A percentile compares a stretch with the other conserved stretches of the same genome.
These are phyloP conservation scores for Bombylius major DNA, from an alignment of 2,888 invertebrate genomes.

Conservation along the genomic window DNA sequence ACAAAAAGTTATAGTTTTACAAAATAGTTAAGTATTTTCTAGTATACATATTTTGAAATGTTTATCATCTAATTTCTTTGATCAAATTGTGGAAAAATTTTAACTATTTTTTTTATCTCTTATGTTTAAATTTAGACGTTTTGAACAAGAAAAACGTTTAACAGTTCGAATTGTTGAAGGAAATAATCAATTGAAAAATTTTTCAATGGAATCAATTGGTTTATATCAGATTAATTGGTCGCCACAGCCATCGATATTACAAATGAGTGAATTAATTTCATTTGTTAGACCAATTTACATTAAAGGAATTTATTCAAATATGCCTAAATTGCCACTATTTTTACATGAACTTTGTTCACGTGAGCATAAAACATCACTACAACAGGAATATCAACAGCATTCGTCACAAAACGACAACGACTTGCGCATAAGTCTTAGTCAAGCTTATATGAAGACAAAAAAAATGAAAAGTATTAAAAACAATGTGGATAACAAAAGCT, in stretches of 20 bases:
- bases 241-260: conserved; percentile 2
- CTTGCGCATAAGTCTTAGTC: too few species aligned
- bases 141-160: neutral
- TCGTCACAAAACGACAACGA: neutral
- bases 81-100: too few species aligned
- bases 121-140: neutral
- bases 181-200: neutral
- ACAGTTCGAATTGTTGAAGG: neutral
- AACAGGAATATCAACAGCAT: neutral
- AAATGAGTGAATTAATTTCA: neutral
- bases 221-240: neutral
- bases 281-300: neutral
- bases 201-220: neutral
- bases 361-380: neutral
- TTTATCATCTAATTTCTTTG: too few species aligned
- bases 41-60: too few species aligned
- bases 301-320: neutral
- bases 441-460: too few species aligned
- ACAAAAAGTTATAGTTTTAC: too few species aligned
- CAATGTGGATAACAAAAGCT: too few species aligned
- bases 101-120: neutral
- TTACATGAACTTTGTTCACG: neutral
- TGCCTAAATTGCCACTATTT: neutral
- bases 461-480: too few species aligned
- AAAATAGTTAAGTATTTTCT: too few species aligned